phyloP scores from a whole-genome alignment of 2,888 invertebrate species.

The Rhogogaster chlorosoma region DNA sequence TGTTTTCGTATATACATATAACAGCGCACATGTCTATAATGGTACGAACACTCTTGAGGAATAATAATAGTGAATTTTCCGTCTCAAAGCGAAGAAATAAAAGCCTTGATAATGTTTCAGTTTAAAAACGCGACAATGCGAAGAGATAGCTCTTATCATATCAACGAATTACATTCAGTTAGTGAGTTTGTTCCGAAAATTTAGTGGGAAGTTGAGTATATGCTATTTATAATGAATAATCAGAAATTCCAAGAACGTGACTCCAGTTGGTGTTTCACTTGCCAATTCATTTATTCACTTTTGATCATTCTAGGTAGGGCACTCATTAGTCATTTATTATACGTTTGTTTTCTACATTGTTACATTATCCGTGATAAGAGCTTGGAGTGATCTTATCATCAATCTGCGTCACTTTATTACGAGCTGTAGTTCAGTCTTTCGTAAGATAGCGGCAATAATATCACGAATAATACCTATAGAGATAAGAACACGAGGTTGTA shows the following conservation, averaged over 20 bases:
- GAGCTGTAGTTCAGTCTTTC: not conserved
- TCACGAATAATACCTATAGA: not conserved
- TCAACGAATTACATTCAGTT: not conserved
- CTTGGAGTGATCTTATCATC: constrained; percentile 6
- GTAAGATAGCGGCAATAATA: constrained; percentile 16
- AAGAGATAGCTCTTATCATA: not conserved
- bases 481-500: not conserved
- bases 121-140: not conserved
- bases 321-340: constrained; percentile 5
- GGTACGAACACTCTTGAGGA: not conserved
- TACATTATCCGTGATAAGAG: not conserved
- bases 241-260: not conserved
- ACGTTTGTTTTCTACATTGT: not conserved
- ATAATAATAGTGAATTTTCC: not conserved
- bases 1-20: constrained; percentile 10
- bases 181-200: not conserved
- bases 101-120: not conserved
- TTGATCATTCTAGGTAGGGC: not conserved
- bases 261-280: not conserved
- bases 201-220: not conserved
- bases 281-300: not conserved
- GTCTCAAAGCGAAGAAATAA: not conserved
- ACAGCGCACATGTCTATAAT: not conserved
- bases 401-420: constrained; percentile 22
- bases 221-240: not conserved